Conservation (phyloP, 2,797 vertebrate genomes). For the Clamator glandarius region DNA sequence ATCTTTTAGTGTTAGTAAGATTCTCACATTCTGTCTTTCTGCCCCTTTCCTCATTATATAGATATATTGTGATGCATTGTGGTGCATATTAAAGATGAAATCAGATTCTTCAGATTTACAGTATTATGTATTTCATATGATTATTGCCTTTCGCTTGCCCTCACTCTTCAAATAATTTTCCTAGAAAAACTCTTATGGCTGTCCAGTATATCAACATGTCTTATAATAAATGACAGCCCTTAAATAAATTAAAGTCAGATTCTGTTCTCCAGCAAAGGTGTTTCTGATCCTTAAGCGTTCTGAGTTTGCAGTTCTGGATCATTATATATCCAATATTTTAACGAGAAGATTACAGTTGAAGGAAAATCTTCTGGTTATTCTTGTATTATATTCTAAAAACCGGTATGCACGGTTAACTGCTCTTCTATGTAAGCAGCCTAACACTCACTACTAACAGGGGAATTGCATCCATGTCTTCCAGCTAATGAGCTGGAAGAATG, state of each 20-base stretch:
- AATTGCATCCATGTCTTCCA: neutral
- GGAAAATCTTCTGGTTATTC: neutral
- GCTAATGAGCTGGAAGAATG: neutral
- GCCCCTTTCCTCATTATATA: neutral
- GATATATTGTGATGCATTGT: neutral
- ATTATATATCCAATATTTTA: neutral
- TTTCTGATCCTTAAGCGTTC: neutral
- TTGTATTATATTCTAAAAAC: neutral
- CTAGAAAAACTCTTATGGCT: neutral
- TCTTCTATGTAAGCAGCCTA: neutral
- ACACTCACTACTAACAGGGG: accelerated
- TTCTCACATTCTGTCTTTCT: neutral
- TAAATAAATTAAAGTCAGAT: neutral
- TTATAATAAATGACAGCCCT: neutral
- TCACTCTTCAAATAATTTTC: neutral
- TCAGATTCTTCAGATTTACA: neutral
- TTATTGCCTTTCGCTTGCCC: neutral
- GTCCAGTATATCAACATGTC: neutral
- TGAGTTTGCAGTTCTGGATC: neutral
- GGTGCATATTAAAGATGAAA: neutral
- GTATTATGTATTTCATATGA: neutral
- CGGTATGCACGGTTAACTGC: neutral
- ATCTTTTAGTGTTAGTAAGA: neutral
- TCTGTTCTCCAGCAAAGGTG: neutral
- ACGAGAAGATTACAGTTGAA: neutral